Evolutionary conservation across 64 coral and sea anemone species (phyloP).

Genomic region (Pocillopora verrucosa): DNA sequence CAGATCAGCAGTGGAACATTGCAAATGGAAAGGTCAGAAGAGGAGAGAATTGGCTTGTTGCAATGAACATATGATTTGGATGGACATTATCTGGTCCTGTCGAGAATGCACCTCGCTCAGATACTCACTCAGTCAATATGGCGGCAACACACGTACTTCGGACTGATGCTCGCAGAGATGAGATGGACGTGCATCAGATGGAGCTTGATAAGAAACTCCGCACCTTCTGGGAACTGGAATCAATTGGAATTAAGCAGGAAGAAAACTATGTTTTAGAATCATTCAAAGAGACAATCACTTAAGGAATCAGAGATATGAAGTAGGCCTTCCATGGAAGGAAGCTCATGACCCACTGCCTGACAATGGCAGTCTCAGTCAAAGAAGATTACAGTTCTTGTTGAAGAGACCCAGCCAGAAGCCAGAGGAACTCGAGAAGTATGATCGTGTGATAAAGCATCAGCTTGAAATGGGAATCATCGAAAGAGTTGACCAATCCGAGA

Average conservation of each 20-base stretch:
- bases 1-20: slow-evolving; percentile 66
- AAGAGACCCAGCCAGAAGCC: background rate
- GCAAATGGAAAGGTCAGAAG: slow-evolving; percentile 24
- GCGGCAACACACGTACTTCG: slow-evolving; percentile 47
- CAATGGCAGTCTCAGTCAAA: slow-evolving; percentile 34
- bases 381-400: background rate
- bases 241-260: slow-evolving; percentile 47
- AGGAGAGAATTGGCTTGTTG: slow-evolving; percentile 50
- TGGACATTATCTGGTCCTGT: slow-evolving; percentile 59
- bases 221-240: slow-evolving; percentile 49
- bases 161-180: slow-evolving; percentile 2
- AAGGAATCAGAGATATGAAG: slow-evolving; percentile 1
- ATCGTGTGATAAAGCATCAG: slow-evolving; percentile 14
- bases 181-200: background rate
- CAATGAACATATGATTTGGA: slow-evolving; percentile 53
- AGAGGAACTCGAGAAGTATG: slow-evolving; percentile 3
- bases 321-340: background rate
- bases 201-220: slow-evolving; percentile 10
- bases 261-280: slow-evolving; percentile 39
- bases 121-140: slow-evolving; percentile 38
- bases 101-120: slow-evolving; percentile 2
- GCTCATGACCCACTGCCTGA: slow-evolving; percentile 36
- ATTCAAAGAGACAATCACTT: slow-evolving; percentile 46
- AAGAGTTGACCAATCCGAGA: slow-evolving; percentile 1
- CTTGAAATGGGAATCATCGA: slow-evolving; percentile 11